Base-by-base conservation (phyloP, 2,797 vertebrate genomes). In the Eremophila alpestris region DNA sequence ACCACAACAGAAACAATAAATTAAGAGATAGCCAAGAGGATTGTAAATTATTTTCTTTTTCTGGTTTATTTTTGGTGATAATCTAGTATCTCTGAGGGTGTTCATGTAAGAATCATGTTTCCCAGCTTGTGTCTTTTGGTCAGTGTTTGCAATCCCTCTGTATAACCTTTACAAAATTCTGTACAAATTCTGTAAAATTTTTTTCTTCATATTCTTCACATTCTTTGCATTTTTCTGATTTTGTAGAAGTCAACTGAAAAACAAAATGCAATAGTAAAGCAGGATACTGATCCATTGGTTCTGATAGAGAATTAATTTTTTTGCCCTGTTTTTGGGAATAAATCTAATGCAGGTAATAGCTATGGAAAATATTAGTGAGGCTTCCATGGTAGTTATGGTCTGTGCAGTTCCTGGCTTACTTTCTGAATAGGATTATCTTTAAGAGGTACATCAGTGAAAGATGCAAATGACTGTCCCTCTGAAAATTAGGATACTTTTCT, bases 201-300 rank as follows among this genome's bases (percentile, higher is more conserved):
- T 96, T 96, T 82, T 98, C 98, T 43, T 98, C 89, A 23, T 98
- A 96, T 30, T 97, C 96, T 96, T 99, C 99, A 97, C 99, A 99
- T 88, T 97, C 95, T 94, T 95, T 98, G 97, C 98, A 99, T 93
- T 95, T 96, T 32, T 70, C 95, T 95, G 68, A 55, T 90, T 45
- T 80, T 62, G 49, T 75, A 23, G 91, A 80, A 77, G 76, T 87
- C 82, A 52, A 67, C 99, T 98, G 93, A 80, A 97, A 98, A 97
- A 75, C 60, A 96, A 93, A 93, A 92, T 64, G 36, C 48, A 70
- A 46, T 36, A 52, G 52, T 85, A 93, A 78, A 63, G 54, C 59
- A 88, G 17, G 27, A 65, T 58, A 34, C 19, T 3, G 8, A 43
- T 48, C 23, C 45, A 5, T 62, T 68, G 46, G 2, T 65, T 85